Conservation (phyloP, 2,797 vertebrate genomes). For the Sebastolobus altivelis region DNA sequence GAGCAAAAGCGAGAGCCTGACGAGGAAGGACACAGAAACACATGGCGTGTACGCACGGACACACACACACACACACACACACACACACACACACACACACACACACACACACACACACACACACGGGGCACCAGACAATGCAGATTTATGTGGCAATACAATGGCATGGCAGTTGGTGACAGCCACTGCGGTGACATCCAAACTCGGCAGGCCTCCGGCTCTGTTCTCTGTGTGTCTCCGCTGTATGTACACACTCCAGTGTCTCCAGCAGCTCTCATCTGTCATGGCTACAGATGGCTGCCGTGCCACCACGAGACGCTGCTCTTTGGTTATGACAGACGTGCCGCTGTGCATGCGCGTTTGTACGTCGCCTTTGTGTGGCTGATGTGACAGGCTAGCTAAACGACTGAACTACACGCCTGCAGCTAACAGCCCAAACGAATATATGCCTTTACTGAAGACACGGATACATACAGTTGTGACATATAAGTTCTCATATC, state of each 20-base stretch:
- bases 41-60: not conserved
- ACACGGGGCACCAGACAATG: slow-evolving; percentile 36
- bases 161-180: slow-evolving; percentile 68
- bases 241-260: slow-evolving; percentile 57
- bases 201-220: slow-evolving; percentile 69
- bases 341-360: slow-evolving; percentile 22
- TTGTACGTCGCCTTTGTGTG: slow-evolving; percentile 27
- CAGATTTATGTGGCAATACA: slow-evolving; percentile 66
- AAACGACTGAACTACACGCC: slow-evolving; percentile 43
- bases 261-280: slow-evolving; percentile 71
- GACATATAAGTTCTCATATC: slow-evolving; percentile 19
- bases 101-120: not conserved
- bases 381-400: slow-evolving; percentile 50
- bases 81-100: not conserved
- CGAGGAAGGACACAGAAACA: slow-evolving; percentile 5
- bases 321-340: slow-evolving; percentile 70
- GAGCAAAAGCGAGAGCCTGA: slow-evolving; percentile 25
- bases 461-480: slow-evolving; percentile 13
- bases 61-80: not conserved
- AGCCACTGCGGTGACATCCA: slow-evolving; percentile 65
- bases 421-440: slow-evolving; percentile 43
- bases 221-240: slow-evolving; percentile 50
- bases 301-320: slow-evolving; percentile 44
- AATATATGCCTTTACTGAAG: slow-evolving; percentile 15
- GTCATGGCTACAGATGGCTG: slow-evolving; percentile 67